These are phyloP conservation scores for Australoheros scitulus DNA, from an alignment of 2,113 vertebrate genomes.

Conservation along the genomic window DNA sequence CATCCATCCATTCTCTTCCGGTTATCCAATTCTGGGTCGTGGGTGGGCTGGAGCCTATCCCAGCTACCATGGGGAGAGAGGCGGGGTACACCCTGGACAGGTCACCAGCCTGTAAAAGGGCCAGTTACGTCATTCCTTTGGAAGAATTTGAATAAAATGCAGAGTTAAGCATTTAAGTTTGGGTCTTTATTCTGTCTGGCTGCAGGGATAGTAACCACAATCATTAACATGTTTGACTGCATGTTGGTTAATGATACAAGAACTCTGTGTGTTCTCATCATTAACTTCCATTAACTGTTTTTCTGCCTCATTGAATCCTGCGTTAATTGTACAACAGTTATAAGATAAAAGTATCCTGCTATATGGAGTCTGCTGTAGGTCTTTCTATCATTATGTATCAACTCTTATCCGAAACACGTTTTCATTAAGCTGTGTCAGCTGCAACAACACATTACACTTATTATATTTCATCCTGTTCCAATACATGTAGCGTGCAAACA, in stretches of 20 bases:
- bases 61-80: too few species aligned
- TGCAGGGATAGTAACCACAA: conserved; percentile 40
- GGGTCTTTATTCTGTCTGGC: conserved; percentile 29
- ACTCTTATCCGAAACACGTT: background rate
- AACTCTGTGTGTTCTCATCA: conserved; percentile 70
- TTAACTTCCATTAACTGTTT: conserved; percentile 77
- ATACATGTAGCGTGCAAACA: background rate
- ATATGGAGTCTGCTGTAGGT: conserved; percentile 9
- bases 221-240: conserved; percentile 71
- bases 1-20: too few species aligned
- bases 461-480: background rate
- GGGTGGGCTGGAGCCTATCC: too few species aligned
- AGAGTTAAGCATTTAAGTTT: conserved; percentile 8
- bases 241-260: conserved; percentile 76
- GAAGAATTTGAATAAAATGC: background rate
- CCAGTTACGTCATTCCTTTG: background rate
- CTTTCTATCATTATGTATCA: conserved; percentile 28
- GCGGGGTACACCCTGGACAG: too few species aligned
- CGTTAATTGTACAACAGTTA: conserved; percentile 65
- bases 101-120: too few species aligned
- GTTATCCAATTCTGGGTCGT: too few species aligned
- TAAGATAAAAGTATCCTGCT: conserved; percentile 60
- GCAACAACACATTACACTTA: background rate
- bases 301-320: conserved; percentile 68
- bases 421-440: background rate